These are phyloP conservation scores for Drosophila greeni DNA, from an alignment of 2,888 invertebrate species.

Conservation along the genomic window DNA sequence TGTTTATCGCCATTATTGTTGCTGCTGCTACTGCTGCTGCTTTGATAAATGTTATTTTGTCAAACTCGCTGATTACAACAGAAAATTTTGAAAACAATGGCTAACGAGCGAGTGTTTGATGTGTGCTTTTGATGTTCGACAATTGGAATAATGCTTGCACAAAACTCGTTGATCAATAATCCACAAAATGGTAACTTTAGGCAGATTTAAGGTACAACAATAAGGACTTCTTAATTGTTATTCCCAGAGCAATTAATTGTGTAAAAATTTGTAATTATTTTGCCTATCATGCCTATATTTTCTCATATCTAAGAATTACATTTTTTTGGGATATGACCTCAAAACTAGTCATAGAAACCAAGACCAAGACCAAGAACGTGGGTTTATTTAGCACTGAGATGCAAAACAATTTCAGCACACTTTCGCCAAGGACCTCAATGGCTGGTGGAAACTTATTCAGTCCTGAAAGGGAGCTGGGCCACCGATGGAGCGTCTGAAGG, in stretches of 20 bases:
- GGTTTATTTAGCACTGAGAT: background rate
- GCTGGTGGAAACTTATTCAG: slow-evolving; percentile 5
- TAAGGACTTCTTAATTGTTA: background rate
- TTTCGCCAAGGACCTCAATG: slow-evolving; percentile 3
- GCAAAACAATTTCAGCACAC: background rate
- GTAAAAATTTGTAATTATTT: too few species aligned
- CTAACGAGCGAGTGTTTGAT: slow-evolving; percentile 55
- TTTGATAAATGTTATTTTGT: slow-evolving; percentile 66
- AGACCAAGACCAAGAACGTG: background rate
- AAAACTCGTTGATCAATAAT: background rate
- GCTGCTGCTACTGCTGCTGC: slow-evolving; percentile 32
- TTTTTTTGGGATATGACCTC: too few species aligned
- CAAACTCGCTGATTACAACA: slow-evolving; percentile 64
- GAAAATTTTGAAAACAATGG: slow-evolving; percentile 30
- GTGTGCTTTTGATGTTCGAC: slow-evolving; percentile 15
- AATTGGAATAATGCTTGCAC: background rate
- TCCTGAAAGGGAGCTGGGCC: background rate
- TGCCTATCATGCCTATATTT: too few species aligned
- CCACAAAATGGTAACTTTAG: too few species aligned
- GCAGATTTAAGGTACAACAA: background rate
- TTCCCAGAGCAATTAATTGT: too few species aligned
- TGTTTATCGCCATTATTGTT: slow-evolving; percentile 56
- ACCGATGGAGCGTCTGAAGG: background rate
- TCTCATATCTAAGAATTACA: background rate
- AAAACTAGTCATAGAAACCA: background rate